Evolutionary conservation across 2,888 invertebrate genomes (phyloP).

Genomic region (Brenthis ino): DNA sequence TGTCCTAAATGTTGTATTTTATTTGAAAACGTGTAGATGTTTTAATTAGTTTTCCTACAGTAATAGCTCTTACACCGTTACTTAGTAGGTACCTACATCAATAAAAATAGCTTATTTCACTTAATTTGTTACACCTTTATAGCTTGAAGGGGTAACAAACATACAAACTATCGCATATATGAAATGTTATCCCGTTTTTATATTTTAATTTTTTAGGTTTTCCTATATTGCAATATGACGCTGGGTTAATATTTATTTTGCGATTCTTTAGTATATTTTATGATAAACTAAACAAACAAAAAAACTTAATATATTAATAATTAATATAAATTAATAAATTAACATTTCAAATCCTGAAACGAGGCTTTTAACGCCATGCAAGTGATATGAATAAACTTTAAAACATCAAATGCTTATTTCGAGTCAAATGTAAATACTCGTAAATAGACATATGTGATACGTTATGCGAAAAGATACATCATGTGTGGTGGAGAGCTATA

Average conservation of each 20-base stretch:
- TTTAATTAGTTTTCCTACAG: too few relatives aligned
- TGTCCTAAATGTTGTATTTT: constrained; percentile 33
- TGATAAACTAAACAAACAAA: too few relatives aligned
- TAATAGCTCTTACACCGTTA: neutral
- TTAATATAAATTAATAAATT: neutral
- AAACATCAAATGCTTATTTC: neutral
- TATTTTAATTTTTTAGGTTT: too few relatives aligned
- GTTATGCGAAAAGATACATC: constrained; percentile 12
- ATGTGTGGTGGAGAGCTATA: constrained; percentile 24
- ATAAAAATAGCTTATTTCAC: too few relatives aligned
- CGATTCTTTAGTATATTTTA: too few relatives aligned
- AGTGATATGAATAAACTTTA: constrained; percentile 2
- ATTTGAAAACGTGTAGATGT: neutral
- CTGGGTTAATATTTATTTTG: too few relatives aligned
- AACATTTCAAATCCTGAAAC: neutral
- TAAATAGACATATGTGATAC: constrained; percentile 6
- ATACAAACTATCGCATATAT: too few relatives aligned
- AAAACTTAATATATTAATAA: too few relatives aligned
- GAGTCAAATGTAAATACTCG: neutral
- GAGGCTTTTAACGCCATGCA: neutral
- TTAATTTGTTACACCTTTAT: too few relatives aligned
- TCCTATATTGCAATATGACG: too few relatives aligned
- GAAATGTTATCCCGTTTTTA: too few relatives aligned
- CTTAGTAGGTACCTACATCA: neutral
- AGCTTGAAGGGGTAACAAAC: too few relatives aligned